Conservation (phyloP, 2,888 invertebrate species). For the Schizotus pectinicornis region DNA sequence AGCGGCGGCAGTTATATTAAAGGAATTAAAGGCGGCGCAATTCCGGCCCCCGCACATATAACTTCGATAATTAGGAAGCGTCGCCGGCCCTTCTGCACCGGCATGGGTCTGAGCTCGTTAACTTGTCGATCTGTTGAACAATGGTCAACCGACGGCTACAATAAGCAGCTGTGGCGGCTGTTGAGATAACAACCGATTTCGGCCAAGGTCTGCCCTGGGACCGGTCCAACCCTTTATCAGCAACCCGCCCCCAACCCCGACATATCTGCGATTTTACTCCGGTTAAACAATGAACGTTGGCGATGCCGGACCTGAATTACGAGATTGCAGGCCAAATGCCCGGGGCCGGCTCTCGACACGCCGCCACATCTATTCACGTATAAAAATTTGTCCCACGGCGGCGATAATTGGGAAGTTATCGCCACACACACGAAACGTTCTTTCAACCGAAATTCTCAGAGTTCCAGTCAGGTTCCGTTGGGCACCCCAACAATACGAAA, state of each 20-base stretch:
- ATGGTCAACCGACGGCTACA: constrained; percentile 50
- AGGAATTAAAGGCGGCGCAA: too few relatives aligned
- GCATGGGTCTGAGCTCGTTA: constrained; percentile 48
- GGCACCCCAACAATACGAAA: too few relatives aligned
- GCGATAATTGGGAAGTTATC: too few relatives aligned
- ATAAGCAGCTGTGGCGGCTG: constrained; percentile 42
- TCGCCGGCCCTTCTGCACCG: constrained; percentile 26
- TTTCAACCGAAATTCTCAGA: too few relatives aligned
- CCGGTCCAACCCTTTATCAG: constrained; percentile 49
- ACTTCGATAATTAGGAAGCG: constrained; percentile 41
- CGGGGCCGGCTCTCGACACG: neutral
- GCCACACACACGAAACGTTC: too few relatives aligned
- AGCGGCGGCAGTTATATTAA: too few relatives aligned
- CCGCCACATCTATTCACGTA: too few relatives aligned
- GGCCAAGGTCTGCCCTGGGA: constrained; percentile 47
- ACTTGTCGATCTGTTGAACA: constrained; percentile 54
- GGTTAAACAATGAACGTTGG: constrained; percentile 38
- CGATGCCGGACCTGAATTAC: constrained; percentile 23
- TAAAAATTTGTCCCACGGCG: too few relatives aligned
- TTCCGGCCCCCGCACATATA: constrained; percentile 15
- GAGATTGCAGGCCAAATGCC: constrained; percentile 20
- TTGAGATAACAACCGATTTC: constrained; percentile 55
- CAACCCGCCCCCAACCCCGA: constrained; percentile 17
- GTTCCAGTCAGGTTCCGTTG: too few relatives aligned
- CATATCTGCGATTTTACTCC: constrained; percentile 44